Evolutionary conservation across 2,113 vertebrate genomes (phyloP), one percentile per base, ranked within the genome.

Genomic region (Melanocharis versteri): DNA sequence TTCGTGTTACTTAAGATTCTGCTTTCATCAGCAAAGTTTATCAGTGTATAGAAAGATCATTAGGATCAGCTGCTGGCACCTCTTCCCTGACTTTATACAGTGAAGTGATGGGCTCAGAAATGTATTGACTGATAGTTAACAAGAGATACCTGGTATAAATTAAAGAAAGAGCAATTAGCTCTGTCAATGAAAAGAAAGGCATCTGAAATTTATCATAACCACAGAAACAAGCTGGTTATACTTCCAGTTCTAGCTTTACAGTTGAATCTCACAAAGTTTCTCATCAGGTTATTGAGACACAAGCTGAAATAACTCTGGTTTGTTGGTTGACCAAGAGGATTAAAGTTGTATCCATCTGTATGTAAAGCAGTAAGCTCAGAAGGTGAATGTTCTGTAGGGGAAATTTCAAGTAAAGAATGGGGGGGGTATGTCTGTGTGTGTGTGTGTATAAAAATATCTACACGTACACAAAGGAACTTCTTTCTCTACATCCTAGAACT

Each of bases 21-120:
- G 81, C 87, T 91, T 85, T 75, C 62, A 50, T 95, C 87, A 89
- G 87, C 91, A 80, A 73, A 90, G 57, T 57, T 72, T 35, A 16
- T 44, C 65, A 30, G 65, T 20, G 9, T 40, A 17, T 21, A 81
- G 51, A 91, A 61, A 64, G 35, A 84, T 69, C 64, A 45, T 71
- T 89, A 89, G 57, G 53, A 87, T 81, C 57, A 93, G 57, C 26
- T 77, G 50, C 68, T 87, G 70, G 53, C 53, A 76, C 73, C 26
- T 84, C 39, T 92, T 73, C 31, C 24, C 61, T 84, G 65, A 64
- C 48, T 90, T 86, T 76, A 73, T 66, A 51, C 26, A 82, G 23
- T 61, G 40, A 84, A 84, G 12, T 44, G 45, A 56, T 82, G 66
- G 40, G 30, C 48, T 89, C 37, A 53, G 53, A 75, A 78, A n/a